Evolutionary conservation across 23 tunicate species (phyloP).

Genomic region (Clavelina lepadiformis): DNA sequence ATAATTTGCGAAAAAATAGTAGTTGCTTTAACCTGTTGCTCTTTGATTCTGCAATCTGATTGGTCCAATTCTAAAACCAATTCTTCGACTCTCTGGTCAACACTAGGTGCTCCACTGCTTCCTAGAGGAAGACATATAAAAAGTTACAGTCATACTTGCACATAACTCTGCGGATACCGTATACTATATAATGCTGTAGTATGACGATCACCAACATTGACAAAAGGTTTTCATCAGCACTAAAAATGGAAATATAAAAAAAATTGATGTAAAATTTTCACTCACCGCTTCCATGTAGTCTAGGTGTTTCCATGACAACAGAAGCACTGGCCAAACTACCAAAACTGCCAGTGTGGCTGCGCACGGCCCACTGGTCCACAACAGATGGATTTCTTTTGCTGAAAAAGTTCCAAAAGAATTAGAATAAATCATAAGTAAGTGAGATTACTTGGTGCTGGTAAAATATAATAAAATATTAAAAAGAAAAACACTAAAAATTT

Average conservation of each 20-base stretch:
- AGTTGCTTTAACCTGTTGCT: conserved; percentile 87
- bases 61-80: conserved; percentile 81
- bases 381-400: conserved; percentile 25
- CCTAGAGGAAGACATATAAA: conserved; percentile 14
- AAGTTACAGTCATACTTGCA: neutral
- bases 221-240: too few species aligned
- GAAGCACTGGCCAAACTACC: conserved; percentile 55
- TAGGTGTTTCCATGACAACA: conserved; percentile 54
- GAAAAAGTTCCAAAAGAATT: conserved; percentile 1
- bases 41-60: conserved; percentile 59
- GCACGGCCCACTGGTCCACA: conserved; percentile 60
- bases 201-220: too few species aligned
- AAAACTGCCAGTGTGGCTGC: conserved; percentile 51
- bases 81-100: conserved; percentile 81
- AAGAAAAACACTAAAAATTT: neutral
- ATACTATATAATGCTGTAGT: too few species aligned
- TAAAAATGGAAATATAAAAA: too few species aligned
- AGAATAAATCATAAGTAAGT: neutral
- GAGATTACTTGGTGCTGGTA: neutral
- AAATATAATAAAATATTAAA: neutral
- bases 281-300: conserved; percentile 45
- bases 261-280: too few species aligned
- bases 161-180: neutral
- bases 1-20: too few species aligned
- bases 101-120: conserved; percentile 73